Evolutionary conservation across 2,113 vertebrate species (phyloP).

Genomic region (Gnathonemus longibarbis): DNA sequence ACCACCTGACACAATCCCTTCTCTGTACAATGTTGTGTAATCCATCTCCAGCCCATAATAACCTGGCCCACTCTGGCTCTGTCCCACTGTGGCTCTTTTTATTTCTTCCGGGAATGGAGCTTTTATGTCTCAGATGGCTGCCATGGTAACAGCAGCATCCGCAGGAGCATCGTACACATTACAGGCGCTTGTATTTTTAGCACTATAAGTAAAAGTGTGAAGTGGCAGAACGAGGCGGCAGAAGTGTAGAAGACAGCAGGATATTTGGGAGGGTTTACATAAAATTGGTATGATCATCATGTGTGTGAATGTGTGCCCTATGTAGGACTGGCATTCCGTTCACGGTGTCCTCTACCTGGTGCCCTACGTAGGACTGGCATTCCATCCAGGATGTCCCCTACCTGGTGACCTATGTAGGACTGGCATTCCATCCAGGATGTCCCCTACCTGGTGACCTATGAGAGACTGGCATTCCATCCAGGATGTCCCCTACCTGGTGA

Average conservation of each 20-base stretch:
- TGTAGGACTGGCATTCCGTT: neutral
- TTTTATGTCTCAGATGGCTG: neutral
- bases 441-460: too few species aligned
- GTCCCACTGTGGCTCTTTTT: neutral
- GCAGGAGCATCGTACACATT: neutral
- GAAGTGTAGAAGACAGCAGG: neutral
- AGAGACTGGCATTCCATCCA: too few species aligned
- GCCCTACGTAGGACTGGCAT: neutral
- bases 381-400: rapidly evolving
- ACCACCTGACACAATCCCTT: neutral
- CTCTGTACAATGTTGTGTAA: neutral
- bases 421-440: too few species aligned
- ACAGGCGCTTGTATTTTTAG: neutral
- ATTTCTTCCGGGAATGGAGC: neutral
- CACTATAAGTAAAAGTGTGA: neutral
- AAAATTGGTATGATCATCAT: neutral
- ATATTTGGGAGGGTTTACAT: neutral
- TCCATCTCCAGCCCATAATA: neutral
- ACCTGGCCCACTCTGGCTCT: neutral
- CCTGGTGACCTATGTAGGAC: too few species aligned
- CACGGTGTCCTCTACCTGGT: neutral
- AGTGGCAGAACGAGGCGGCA: neutral
- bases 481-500: too few species aligned
- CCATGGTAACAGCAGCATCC: neutral
- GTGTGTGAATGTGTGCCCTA: neutral